These are phyloP conservation scores for Oopsacas minuta DNA, from an alignment of 37 sponge, comb jelly and placozoan species.

Conservation along the genomic window DNA sequence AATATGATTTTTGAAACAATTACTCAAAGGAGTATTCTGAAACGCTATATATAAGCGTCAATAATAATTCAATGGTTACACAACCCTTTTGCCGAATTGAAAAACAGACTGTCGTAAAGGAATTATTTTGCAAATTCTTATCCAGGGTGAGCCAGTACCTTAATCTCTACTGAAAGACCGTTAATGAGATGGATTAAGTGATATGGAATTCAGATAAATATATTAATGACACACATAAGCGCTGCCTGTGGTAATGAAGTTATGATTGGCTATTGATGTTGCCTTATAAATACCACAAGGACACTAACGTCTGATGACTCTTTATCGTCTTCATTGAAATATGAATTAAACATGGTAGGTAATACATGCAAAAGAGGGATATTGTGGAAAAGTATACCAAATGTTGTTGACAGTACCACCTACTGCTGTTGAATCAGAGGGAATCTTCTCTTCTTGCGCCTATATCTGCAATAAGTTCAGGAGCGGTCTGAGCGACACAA, in stretches of 20 bases:
- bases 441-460: slow-evolving; percentile 7
- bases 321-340: slow-evolving; percentile 15
- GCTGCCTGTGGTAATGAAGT: neutral
- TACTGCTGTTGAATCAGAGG: slow-evolving; percentile 17
- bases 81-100: too few relatives aligned
- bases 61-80: too few relatives aligned
- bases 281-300: neutral
- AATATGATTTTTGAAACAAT: too few relatives aligned
- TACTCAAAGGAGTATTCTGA: too few relatives aligned
- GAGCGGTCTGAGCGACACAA: too few relatives aligned
- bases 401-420: slow-evolving; percentile 17
- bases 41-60: too few relatives aligned
- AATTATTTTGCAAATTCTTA: neutral
- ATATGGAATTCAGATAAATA: neutral
- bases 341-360: neutral
- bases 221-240: neutral
- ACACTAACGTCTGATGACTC: neutral
- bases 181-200: neutral
- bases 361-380: slow-evolving; percentile 7
- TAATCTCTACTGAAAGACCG: neutral
- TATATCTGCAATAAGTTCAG: slow-evolving; percentile 5
- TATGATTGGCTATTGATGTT: neutral
- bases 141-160: neutral
- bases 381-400: neutral
- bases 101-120: too few relatives aligned